These are phyloP conservation scores for Pseudococcus jackbeardsleyi DNA, from an alignment of 2,888 invertebrate species.

Conservation along the genomic window DNA sequence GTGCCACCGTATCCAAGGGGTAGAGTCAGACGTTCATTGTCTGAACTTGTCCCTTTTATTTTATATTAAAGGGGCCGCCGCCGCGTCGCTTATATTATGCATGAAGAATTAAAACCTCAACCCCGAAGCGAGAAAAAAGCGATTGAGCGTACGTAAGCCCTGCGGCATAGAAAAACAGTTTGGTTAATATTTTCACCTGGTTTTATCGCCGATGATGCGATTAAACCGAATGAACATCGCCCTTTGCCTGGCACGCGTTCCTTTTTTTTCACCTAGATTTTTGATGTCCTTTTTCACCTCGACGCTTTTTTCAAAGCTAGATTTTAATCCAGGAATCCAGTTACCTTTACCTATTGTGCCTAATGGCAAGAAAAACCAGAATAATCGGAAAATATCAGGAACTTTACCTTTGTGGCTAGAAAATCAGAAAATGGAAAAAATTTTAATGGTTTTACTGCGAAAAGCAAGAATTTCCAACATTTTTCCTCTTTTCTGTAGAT, in stretches of 20 bases:
- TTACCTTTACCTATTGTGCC: too few relatives aligned
- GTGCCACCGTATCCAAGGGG: slow-evolving; percentile 58
- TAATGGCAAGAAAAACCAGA: too few relatives aligned
- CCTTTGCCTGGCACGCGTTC: not conserved
- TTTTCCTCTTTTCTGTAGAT: too few relatives aligned
- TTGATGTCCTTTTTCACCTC: not conserved
- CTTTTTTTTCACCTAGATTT: not conserved
- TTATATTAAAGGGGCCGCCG: slow-evolving; percentile 26
- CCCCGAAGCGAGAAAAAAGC: slow-evolving; percentile 61
- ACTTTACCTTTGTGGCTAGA: too few relatives aligned
- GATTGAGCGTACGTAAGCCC: slow-evolving; percentile 62
- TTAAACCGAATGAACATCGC: slow-evolving; percentile 40
- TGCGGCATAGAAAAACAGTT: slow-evolving; percentile 59
- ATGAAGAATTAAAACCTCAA: slow-evolving; percentile 54
- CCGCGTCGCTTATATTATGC: slow-evolving; percentile 16
- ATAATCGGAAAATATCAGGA: too few relatives aligned
- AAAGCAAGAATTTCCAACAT: too few relatives aligned
- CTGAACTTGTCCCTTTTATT: slow-evolving; percentile 53
- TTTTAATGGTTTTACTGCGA: too few relatives aligned
- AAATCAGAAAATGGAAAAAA: too few relatives aligned
- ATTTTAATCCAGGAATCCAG: too few relatives aligned
- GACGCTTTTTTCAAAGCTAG: not conserved
- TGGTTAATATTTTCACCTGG: slow-evolving; percentile 64
- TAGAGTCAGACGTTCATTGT: slow-evolving; percentile 63
- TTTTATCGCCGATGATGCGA: slow-evolving; percentile 61